phyloP scores from a whole-genome alignment of 2,797 vertebrate genomes.

The Hozukius guyotensis region DNA sequence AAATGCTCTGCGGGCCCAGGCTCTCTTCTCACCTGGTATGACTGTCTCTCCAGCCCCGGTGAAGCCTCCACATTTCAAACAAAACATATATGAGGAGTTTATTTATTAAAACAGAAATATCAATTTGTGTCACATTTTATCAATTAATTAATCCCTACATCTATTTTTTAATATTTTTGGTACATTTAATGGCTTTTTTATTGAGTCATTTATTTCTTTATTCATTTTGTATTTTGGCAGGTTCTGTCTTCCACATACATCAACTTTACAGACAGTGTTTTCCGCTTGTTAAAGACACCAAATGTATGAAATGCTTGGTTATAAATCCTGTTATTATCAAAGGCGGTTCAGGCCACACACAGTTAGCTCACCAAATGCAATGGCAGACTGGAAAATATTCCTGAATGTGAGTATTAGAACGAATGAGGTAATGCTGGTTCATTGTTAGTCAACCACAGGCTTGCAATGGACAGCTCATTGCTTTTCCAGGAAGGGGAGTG shows the following conservation, averaged over 20 bases:
- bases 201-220: too few relatives aligned
- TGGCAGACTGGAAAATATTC: conserved; percentile 11
- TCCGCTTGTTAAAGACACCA: not conserved
- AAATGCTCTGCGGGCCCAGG: too few relatives aligned
- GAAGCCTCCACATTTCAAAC: too few relatives aligned
- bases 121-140: too few relatives aligned
- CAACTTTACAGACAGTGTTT: not conserved
- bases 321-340: not conserved
- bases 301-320: not conserved
- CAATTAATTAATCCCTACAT: too few relatives aligned
- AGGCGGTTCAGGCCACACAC: not conserved
- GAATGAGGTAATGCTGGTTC: conserved; percentile 37
- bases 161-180: too few relatives aligned
- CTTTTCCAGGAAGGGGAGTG: conserved; percentile 30
- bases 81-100: too few relatives aligned
- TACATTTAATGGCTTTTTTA: too few relatives aligned
- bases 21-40: too few relatives aligned
- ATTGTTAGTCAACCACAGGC: conserved; percentile 30
- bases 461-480: not conserved
- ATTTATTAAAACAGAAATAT: too few relatives aligned
- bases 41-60: too few relatives aligned
- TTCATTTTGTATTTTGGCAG: too few relatives aligned
- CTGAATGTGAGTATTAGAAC: not conserved
- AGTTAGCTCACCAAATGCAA: not conserved
- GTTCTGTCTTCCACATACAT: not conserved